Evolutionary conservation across 2,797 vertebrate genomes (phyloP).

Genomic region (Peromyscus nudipes): DNA sequence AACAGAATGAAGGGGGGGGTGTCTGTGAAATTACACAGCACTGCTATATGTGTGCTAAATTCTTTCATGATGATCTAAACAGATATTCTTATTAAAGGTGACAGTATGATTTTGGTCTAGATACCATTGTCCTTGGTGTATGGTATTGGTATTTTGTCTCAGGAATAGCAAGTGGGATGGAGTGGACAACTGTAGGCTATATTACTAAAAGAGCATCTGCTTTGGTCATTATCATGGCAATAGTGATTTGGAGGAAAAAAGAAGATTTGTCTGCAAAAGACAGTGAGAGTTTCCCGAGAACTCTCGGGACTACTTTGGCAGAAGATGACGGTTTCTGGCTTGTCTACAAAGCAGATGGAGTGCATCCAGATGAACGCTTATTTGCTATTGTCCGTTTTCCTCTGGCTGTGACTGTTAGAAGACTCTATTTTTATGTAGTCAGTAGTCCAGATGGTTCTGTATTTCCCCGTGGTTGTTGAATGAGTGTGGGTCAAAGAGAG

Average conservation of each 20-base stretch:
- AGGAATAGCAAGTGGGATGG: not conserved
- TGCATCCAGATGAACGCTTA: conserved; percentile 26
- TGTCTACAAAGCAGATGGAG: conserved; percentile 21
- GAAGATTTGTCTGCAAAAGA: conserved; percentile 3
- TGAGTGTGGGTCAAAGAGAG: not conserved
- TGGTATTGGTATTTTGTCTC: not conserved
- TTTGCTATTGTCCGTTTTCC: not conserved
- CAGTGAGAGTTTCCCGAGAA: conserved; percentile 20
- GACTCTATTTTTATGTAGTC: conserved; percentile 15
- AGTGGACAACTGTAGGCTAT: not conserved
- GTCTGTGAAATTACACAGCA: not conserved
- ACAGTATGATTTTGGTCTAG: not conserved
- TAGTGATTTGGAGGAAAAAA: not conserved
- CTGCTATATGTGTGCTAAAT: not conserved
- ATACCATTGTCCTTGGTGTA: not conserved
- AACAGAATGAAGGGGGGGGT: not conserved
- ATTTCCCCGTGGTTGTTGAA: not conserved
- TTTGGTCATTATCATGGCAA: conserved; percentile 13
- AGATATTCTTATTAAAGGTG: not conserved
- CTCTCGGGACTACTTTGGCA: conserved; percentile 35
- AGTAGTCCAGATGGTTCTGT: not conserved
- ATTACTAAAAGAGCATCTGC: not conserved
- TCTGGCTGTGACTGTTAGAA: conserved; percentile 31
- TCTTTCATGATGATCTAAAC: not conserved
- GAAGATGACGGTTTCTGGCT: conserved; percentile 34